phyloP scores from a whole-genome alignment of 1,140 invertebrate species.

The Drosophila fuyamai region DNA sequence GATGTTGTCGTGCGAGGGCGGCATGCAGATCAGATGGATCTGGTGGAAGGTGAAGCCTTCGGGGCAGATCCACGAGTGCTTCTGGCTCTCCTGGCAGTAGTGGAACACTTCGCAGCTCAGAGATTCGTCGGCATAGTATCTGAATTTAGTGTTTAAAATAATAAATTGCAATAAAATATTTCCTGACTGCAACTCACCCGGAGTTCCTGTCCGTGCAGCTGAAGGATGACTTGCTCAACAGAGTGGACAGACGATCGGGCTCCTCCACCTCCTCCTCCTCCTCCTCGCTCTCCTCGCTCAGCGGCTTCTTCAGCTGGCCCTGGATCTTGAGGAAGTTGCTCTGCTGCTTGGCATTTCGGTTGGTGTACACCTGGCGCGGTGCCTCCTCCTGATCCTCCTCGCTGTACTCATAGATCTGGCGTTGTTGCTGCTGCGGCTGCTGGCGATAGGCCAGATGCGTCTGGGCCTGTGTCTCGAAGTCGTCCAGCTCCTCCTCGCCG shows the following conservation, averaged over 20 bases:
- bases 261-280: constrained; percentile 92
- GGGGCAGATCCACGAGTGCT: constrained; percentile 97
- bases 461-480: constrained; percentile 80
- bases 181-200: constrained; percentile 84
- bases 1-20: constrained; percentile 94
- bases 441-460: constrained; percentile 77
- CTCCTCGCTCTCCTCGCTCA: constrained; percentile 75
- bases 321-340: constrained; percentile 67
- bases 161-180: not conserved
- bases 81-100: constrained; percentile 95
- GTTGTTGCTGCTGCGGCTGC: constrained; percentile 66
- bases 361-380: constrained; percentile 75
- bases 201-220: constrained; percentile 91
- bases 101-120: constrained; percentile 97
- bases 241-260: constrained; percentile 91
- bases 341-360: constrained; percentile 76
- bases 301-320: constrained; percentile 63
- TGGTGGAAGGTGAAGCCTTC: constrained; percentile 97
- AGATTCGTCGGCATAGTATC: constrained; percentile 95
- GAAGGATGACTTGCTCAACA: constrained; percentile 94
- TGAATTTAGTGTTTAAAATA: constrained; percentile 3
- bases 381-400: constrained; percentile 83
- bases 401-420: constrained; percentile 74
- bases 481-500: constrained; percentile 70
- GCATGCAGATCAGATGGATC: constrained; percentile 97